These are phyloP conservation scores for Perca fluviatilis DNA, from an alignment of 2,113 vertebrate species.

Conservation along the genomic window DNA sequence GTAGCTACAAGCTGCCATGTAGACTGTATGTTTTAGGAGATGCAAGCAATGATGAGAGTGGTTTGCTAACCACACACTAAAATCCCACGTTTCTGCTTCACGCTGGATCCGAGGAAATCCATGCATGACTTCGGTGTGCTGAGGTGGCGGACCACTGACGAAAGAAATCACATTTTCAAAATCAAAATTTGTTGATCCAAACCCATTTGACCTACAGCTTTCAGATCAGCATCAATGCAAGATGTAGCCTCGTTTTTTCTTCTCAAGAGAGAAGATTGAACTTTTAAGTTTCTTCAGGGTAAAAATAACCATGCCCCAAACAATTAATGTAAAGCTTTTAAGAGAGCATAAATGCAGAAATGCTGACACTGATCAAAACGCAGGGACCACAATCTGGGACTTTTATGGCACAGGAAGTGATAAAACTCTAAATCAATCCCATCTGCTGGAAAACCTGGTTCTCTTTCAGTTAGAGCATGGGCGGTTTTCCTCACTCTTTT, in stretches of 20 bases:
- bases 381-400: conserved; percentile 68
- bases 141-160: background rate
- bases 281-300: conserved; percentile 20
- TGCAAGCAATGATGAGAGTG: background rate
- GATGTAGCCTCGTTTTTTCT: background rate
- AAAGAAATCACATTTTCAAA: background rate
- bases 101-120: background rate
- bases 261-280: conserved; percentile 2
- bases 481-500: conserved; percentile 45
- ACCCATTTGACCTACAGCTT: background rate
- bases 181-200: conserved; percentile 2
- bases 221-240: conserved; percentile 20
- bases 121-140: conserved; percentile 1
- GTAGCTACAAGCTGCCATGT: background rate
- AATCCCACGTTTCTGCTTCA: background rate
- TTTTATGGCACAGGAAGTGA: conserved; percentile 83
- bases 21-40: background rate
- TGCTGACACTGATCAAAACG: conserved; percentile 77
- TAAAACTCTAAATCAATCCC: conserved; percentile 84
- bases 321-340: conserved; percentile 65
- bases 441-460: conserved; percentile 79
- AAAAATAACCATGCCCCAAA: conserved; percentile 35
- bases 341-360: conserved; percentile 64
- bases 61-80: conserved; percentile 7
- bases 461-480: conserved; percentile 40